These are phyloP conservation scores for Crepidodera aurea DNA, from an alignment of 2,888 invertebrate genomes.

Conservation along the genomic window DNA sequence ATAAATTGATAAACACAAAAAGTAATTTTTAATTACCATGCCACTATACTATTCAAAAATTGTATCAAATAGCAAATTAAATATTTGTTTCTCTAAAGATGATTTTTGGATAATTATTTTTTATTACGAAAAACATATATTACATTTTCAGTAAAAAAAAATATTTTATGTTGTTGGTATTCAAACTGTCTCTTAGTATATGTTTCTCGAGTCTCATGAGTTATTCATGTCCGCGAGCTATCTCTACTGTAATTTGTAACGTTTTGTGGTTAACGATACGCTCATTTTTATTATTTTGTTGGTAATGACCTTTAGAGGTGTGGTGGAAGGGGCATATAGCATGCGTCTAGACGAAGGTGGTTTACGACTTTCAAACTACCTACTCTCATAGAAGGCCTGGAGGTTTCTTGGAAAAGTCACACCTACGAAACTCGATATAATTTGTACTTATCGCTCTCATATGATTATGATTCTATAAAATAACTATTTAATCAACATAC, in stretches of 20 bases:
- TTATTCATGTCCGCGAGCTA: slow-evolving; percentile 55
- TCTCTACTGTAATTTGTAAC: slow-evolving; percentile 59
- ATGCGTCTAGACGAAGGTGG: slow-evolving; percentile 22
- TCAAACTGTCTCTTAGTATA: slow-evolving; percentile 7
- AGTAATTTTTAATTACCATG: too few relatives aligned
- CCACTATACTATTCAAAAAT: too few relatives aligned
- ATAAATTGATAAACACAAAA: too few relatives aligned
- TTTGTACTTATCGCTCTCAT: neutral
- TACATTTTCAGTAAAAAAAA: too few relatives aligned
- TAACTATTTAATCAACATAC: neutral
- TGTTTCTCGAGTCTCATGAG: slow-evolving; percentile 56
- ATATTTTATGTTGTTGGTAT: slow-evolving; percentile 8
- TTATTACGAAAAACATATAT: too few relatives aligned
- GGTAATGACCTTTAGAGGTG: slow-evolving; percentile 48
- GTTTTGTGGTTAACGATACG: slow-evolving; percentile 44
- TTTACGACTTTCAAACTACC: slow-evolving; percentile 22
- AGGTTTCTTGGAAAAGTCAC: slow-evolving; percentile 23
- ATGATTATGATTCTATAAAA: neutral
- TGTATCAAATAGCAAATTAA: too few relatives aligned
- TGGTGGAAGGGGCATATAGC: slow-evolving; percentile 8
- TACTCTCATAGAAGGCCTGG: slow-evolving; percentile 10
- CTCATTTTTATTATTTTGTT: slow-evolving; percentile 53
- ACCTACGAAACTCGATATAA: slow-evolving; percentile 6
- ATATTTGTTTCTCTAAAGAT: too few relatives aligned
- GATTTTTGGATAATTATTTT: too few relatives aligned